Base-by-base conservation (phyloP, 2,113 vertebrate species). In the Ochotona princeps region DNA sequence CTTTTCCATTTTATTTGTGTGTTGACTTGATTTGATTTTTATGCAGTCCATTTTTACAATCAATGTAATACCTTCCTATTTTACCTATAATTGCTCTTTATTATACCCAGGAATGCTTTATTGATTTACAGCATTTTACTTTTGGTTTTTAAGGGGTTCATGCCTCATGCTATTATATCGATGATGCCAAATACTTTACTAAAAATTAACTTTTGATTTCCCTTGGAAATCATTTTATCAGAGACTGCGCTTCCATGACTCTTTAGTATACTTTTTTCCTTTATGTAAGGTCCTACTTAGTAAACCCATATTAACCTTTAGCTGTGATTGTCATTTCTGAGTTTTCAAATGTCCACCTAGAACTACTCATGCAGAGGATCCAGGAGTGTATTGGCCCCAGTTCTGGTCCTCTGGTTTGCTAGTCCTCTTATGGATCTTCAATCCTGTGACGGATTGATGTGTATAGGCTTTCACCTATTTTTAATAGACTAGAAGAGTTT, bases 1-100 rank as follows among this genome's bases (percentile, higher is more conserved):
- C 91, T 54, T 76, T 94, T 91, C 89, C 9, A 49, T 89, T 74
- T 96, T 54, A 73, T 78, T 83, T 91, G 10, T 93, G 12, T 90
- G 35, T 72, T 80, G 65, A 69, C 26, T 78, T 95, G 26, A 60
- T 82, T 95, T 85, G 89, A 35, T 89, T 89, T 92, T 83, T 15
- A 49, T 49, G 38, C 18, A 14, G 49, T 93, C 84, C 8, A 35
- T 76, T 65, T 94, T 88, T 69, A 54, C 30, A 66, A 63, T 86
- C 63, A 3, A 3, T 35, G 32, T 35, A 82, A 23, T 80, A 13
- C 18, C 72, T 47, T 28, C 80, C 75, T 47, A 78, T 92, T 75
- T 89, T 5, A 54, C 35, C 47, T 75, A 4, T 28, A 63, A 32
- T 83, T 14, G 85, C 28, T 82, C 61, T 90, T 84, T 35, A 83